Percentiles rank a stretch among this genome's conserved stretches.
Evolutionary conservation across 1,140 invertebrate species (phyloP).

Genomic region (Nilaparvata lugens): DNA sequence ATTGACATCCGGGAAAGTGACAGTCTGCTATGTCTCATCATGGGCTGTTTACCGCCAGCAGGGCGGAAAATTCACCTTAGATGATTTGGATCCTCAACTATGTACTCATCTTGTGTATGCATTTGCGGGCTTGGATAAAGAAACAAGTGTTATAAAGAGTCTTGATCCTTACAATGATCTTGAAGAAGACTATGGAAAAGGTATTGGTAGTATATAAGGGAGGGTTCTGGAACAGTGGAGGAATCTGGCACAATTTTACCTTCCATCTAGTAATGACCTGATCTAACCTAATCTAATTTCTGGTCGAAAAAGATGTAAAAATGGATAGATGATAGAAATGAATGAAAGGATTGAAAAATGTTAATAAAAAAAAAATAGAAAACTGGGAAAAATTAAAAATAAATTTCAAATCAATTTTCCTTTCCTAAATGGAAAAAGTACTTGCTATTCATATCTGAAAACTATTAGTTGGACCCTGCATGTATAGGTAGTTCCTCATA

Average conservation of each 20-base stretch:
- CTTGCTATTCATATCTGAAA: too few relatives aligned
- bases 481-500: too few relatives aligned
- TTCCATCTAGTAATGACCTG: too few relatives aligned
- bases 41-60: conserved; percentile 64
- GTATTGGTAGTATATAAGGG: conserved; percentile 20
- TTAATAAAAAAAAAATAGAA: too few relatives aligned
- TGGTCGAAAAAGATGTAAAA: too few relatives aligned
- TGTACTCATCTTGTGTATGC: conserved; percentile 85
- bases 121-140: conserved; percentile 67
- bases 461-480: too few relatives aligned
- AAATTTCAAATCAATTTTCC: too few relatives aligned
- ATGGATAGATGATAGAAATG: too few relatives aligned
- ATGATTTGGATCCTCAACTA: conserved; percentile 62
- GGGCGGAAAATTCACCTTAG: conserved; percentile 50
- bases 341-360: not conserved
- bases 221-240: too few relatives aligned
- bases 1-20: conserved; percentile 25
- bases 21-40: conserved; percentile 69
- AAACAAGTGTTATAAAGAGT: conserved; percentile 50
- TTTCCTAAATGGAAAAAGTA: too few relatives aligned
- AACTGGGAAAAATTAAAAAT: too few relatives aligned
- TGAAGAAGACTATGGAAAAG: conserved; percentile 55
- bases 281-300: not conserved
- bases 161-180: conserved; percentile 44
- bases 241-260: too few relatives aligned